A percentile compares a stretch with the other conserved stretches of the same genome.
phyloP scores from a whole-genome alignment of 1,140 invertebrate genomes.

The Drosophila simulans region DNA sequence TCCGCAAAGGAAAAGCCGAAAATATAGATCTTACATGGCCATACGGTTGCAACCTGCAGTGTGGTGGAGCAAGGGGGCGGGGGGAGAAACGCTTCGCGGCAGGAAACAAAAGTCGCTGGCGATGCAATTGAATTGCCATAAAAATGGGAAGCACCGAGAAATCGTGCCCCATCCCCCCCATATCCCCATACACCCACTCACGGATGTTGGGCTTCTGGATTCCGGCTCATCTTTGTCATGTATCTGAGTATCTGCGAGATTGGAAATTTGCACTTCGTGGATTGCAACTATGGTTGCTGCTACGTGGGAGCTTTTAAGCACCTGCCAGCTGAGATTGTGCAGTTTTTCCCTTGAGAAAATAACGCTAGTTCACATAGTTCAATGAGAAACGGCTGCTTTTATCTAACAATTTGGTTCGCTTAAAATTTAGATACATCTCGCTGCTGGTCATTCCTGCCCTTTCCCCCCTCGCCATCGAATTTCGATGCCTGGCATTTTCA shows the following conservation, averaged over 20 bases:
- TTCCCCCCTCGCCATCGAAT: not conserved
- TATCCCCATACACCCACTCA: conserved; percentile 7
- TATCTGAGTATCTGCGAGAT: conserved; percentile 9
- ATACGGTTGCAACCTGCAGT: conserved; percentile 69
- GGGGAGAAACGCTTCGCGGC: conserved; percentile 24
- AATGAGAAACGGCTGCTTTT: conserved; percentile 7
- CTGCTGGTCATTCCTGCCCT: conserved; percentile 4
- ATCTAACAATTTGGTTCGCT: conserved; percentile 7
- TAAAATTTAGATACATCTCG: conserved; percentile 16
- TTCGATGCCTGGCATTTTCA: not conserved
- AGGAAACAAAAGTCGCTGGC: conserved; percentile 65
- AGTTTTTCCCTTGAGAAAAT: conserved; percentile 43
- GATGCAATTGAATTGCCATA: conserved; percentile 75
- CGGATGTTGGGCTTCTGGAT: conserved; percentile 10
- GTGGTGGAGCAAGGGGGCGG: not conserved
- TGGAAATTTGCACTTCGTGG: conserved; percentile 18
- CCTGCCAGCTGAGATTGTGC: conserved; percentile 53
- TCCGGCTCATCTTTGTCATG: conserved; percentile 1
- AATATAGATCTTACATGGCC: conserved; percentile 61
- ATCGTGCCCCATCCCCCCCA: not conserved
- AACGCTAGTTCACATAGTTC: conserved; percentile 19
- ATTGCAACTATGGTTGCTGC: conserved; percentile 1
- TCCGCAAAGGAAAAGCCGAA: conserved; percentile 49
- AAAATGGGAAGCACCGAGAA: conserved; percentile 41
- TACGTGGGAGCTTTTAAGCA: conserved; percentile 57